Evolutionary conservation across 1,140 invertebrate species (phyloP), one percentile per base, ranked within the genome.

Genomic region (Trachelipus rathkii): DNA sequence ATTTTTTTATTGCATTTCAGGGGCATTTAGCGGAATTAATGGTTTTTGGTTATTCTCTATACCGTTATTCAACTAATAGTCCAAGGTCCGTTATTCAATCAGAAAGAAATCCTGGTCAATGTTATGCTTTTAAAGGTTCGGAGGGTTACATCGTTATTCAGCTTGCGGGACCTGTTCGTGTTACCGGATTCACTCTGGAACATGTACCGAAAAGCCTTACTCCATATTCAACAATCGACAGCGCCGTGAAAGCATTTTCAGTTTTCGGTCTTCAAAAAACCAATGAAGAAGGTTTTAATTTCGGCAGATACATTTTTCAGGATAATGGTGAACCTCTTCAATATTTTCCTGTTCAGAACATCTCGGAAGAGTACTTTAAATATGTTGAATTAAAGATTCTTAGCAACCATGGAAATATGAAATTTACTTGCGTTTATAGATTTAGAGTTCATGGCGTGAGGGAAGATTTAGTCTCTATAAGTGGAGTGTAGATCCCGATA

Each of bases 351-450:
- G 91, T 95, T 9, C 86, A 86, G 86, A 84, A 86, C 67, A 78
- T 85, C 50, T 81, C 83, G 44, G 73, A 73, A 4, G 19, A 82
- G 33, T 78, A 91, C 10, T 94, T 92, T 84, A 88, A 92, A 82
- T 91, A 92, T 71, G 88, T 99, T 13, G 96, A 99, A 85, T 85
- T 99, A 24, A 88, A 91, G 81, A 92, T 99, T 71, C 89, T 92
- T 80, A 94, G 91, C 78, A 99, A 99, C 88, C 93, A 98, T 85
- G 97, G 97, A 10, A 93, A 97, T 85, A 88, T 92, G 10, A 91
- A 94, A 10, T 98, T 96, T 84, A 99, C 97, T 0, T 99, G 97
- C 85, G 86, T 99, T 4, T 99, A 99, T 84, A 89, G 97, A 83
- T 97, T 99, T 85, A 88, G 97, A 79, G 95, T 99, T 50, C 97